A percentile compares a stretch with the other conserved stretches of the same genome.
Evolutionary conservation across 2,888 invertebrate species (phyloP).

Genomic region (Lepidochrysops patricia): DNA sequence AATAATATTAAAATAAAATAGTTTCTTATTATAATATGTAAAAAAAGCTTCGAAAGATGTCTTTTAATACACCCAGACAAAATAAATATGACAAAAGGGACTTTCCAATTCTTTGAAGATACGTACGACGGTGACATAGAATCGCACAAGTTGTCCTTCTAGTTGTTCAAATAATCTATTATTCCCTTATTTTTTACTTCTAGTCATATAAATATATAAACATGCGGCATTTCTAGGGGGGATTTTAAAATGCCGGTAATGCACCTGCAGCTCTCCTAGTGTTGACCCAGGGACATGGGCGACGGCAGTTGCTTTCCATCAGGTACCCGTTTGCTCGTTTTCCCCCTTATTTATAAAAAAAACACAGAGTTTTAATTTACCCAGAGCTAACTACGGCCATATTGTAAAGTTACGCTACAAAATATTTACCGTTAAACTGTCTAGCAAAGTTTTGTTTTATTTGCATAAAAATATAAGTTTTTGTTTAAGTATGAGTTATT

Average conservation of each 20-base stretch:
- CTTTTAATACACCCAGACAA: constrained; percentile 16
- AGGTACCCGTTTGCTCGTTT: too few relatives aligned
- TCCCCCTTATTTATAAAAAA: too few relatives aligned
- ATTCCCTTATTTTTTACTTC: constrained; percentile 19
- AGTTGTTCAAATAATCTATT: constrained; percentile 22
- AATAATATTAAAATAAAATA: too few relatives aligned
- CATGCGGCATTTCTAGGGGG: too few relatives aligned
- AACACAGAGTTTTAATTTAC: constrained; percentile 23
- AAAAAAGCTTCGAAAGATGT: neutral
- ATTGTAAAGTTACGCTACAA: constrained; percentile 8
- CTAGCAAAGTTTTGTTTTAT: neutral
- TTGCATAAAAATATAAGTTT: neutral
- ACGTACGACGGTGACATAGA: constrained; percentile 12
- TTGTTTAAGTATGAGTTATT: neutral
- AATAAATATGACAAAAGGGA: constrained; percentile 16
- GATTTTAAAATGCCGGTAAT: too few relatives aligned
- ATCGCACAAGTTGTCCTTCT: constrained; percentile 15
- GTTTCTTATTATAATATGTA: neutral
- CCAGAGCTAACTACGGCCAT: constrained; percentile 18
- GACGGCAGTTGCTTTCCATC: too few relatives aligned
- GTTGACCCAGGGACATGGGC: too few relatives aligned
- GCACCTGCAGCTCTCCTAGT: too few relatives aligned
- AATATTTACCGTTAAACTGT: neutral
- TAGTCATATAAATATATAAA: constrained; percentile 21
- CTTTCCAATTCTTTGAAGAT: constrained; percentile 18